Base-by-base conservation (phyloP, 2,888 invertebrate species). In the Amorpha juglandis region DNA sequence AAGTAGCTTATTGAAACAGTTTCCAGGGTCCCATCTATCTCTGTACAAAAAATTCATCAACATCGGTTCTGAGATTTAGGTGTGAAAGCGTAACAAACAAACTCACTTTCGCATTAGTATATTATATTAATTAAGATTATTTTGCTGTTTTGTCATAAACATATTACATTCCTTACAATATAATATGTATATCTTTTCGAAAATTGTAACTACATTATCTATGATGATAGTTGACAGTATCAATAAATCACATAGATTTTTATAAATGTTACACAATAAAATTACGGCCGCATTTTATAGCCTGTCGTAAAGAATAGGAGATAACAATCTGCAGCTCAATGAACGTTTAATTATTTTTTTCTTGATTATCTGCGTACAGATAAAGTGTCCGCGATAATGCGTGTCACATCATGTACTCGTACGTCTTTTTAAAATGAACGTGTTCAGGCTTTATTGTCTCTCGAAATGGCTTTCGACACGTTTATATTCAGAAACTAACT, bases 331-430 rank as follows among this genome's bases (percentile, higher is more conserved):
- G 12, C 19, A 58, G 42, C 58, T 58, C 42, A 58, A 42, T 58
- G 58, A 58, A 58, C 58, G 58, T 42, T 58, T 42, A 38, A 58
- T 70, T 47, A 63, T 63, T 52, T 6, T 51, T 63, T 66, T 70
- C 55, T 51, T 66, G 63, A 53, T 70, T 58, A 70, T 63, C 63
- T 66, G 53, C 64, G 58, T 42, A 51, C 55, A 63, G 67, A 67
- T 58, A 58, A 58, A 58, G 42, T 58, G 19, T 58, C 19, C 42
- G 42, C 38, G 58, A 58, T 58, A 58, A 42, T 58, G 58, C 58
- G 42, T 42, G 58, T 58, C 58, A 58, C 11, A 42, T 58, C 38
- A 42, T 58, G 42, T 42, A 14, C 45, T 8, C 14, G 45, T 45
- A 45, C 45, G 58, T 19, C 12, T 58, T 11, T 19, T 12, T 19